phyloP scores from a whole-genome alignment of 53 echinoderm and acorn worm genomes.

The Antedon mediterranea region DNA sequence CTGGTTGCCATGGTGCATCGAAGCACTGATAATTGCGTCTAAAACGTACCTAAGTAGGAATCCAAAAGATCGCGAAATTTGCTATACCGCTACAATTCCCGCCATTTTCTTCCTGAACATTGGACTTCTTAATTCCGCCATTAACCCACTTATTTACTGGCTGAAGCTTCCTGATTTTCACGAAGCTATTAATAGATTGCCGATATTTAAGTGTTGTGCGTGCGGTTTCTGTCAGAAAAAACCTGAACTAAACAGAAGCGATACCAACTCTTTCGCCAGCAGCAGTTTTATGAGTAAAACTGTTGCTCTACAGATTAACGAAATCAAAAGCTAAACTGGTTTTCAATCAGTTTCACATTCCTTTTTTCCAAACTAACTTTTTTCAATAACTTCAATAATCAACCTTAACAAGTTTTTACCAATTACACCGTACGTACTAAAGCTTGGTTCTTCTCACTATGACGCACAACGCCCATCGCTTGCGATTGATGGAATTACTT shows the following conservation, averaged over 20 bases:
- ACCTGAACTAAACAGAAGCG: background rate
- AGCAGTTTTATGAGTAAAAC: background rate
- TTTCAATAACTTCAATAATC: too few species aligned
- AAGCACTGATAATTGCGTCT: background rate
- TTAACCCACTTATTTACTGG: background rate
- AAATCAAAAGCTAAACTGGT: background rate
- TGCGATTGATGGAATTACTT: too few species aligned
- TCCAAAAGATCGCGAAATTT: background rate
- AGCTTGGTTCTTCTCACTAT: too few species aligned
- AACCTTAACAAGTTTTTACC: too few species aligned
- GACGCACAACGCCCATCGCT: too few species aligned
- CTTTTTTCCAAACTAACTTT: too few species aligned
- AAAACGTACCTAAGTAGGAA: background rate
- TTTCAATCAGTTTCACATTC: too few species aligned
- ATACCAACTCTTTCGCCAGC: background rate
- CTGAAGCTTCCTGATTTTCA: background rate
- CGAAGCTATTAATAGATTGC: background rate
- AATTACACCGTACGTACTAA: too few species aligned
- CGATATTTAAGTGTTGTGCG: background rate
- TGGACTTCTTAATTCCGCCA: background rate
- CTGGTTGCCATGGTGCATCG: background rate
- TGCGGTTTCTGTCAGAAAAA: background rate
- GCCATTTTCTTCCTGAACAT: background rate
- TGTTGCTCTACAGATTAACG: background rate
- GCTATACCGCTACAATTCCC: background rate